phyloP scores from a whole-genome alignment of 2,888 invertebrate species.

The Toxonevra muliebris region DNA sequence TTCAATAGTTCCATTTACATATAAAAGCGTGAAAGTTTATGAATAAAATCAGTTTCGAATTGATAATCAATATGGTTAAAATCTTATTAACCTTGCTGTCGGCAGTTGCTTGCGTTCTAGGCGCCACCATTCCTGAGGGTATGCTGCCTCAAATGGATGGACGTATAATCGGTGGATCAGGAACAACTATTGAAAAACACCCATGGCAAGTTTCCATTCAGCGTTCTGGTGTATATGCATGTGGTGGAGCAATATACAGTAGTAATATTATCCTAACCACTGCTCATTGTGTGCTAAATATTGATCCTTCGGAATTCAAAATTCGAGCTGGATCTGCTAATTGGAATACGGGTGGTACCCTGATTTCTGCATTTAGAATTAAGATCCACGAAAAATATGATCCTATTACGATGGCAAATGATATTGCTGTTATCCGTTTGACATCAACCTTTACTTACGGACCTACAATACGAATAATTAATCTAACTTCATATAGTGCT shows the following conservation, averaged over 20 bases:
- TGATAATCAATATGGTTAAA: slow-evolving; percentile 47
- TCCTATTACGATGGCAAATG: slow-evolving; percentile 65
- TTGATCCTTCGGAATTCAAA: slow-evolving; percentile 42
- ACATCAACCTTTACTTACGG: neutral
- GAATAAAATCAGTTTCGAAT: neutral
- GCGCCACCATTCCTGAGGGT: slow-evolving; percentile 47
- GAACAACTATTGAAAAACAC: slow-evolving; percentile 39
- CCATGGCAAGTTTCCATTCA: slow-evolving; percentile 47
- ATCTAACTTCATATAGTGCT: slow-evolving; percentile 56
- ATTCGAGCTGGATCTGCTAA: slow-evolving; percentile 69
- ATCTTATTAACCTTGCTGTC: slow-evolving; percentile 43
- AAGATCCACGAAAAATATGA: slow-evolving; percentile 61
- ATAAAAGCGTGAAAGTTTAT: no score
- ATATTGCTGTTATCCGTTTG: slow-evolving; percentile 60
- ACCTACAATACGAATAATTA: slow-evolving; percentile 47
- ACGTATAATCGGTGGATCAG: slow-evolving; percentile 51
- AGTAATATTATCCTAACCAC: slow-evolving; percentile 68
- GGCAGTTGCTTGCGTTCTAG: slow-evolving; percentile 43
- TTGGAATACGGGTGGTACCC: slow-evolving; percentile 53
- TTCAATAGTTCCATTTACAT: no score
- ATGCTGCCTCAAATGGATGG: slow-evolving; percentile 48
- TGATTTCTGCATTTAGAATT: slow-evolving; percentile 45
- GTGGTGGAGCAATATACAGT: slow-evolving; percentile 68
- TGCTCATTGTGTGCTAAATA: slow-evolving; percentile 68
- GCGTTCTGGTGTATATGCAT: slow-evolving; percentile 64